phyloP scores from a whole-genome alignment of 2,113 vertebrate species.

The Acanthochromis polyacanthus region DNA sequence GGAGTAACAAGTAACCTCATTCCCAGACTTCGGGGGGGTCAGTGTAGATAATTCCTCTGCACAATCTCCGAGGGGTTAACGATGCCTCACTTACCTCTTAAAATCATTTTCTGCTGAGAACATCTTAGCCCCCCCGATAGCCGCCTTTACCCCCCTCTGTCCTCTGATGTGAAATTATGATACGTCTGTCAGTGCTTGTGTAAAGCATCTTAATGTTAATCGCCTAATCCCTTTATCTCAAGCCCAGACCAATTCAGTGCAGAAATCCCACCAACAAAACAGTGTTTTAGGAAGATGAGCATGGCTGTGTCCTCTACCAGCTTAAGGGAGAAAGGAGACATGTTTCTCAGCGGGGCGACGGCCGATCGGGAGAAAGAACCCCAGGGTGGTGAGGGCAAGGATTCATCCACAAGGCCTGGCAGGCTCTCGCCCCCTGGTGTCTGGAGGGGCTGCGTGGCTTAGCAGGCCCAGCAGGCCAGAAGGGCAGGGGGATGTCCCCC shows the following conservation, averaged over 20 bases:
- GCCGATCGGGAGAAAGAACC: conserved; percentile 65
- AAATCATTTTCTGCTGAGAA: conserved; percentile 77
- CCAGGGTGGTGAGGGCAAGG: conserved; percentile 56
- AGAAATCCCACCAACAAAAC: conserved; percentile 78
- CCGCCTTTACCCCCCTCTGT: background rate
- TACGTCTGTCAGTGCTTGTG: conserved; percentile 73
- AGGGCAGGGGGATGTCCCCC: conserved; percentile 48
- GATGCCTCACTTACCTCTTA: conserved; percentile 70
- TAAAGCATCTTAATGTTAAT: conserved; percentile 80
- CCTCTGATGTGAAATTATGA: conserved; percentile 76
- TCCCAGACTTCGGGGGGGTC: conserved; percentile 43
- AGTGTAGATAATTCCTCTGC: conserved; percentile 59
- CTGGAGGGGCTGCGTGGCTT: conserved; percentile 60
- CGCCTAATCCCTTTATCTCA: conserved; percentile 84
- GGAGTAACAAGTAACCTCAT: conserved; percentile 62
- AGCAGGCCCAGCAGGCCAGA: conserved; percentile 63
- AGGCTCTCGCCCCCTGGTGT: conserved; percentile 72
- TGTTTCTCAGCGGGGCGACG: conserved; percentile 76
- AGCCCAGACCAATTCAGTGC: conserved; percentile 74
- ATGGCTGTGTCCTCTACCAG: conserved; percentile 59
- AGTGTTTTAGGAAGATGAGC: conserved; percentile 75
- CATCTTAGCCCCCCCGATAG: conserved; percentile 26
- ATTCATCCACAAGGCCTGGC: conserved; percentile 45
- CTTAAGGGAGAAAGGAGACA: conserved; percentile 74
- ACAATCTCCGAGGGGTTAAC: conserved; percentile 63